Evolutionary conservation across 1,140 invertebrate genomes (phyloP).

Genomic region (Aphelinus certus): DNA sequence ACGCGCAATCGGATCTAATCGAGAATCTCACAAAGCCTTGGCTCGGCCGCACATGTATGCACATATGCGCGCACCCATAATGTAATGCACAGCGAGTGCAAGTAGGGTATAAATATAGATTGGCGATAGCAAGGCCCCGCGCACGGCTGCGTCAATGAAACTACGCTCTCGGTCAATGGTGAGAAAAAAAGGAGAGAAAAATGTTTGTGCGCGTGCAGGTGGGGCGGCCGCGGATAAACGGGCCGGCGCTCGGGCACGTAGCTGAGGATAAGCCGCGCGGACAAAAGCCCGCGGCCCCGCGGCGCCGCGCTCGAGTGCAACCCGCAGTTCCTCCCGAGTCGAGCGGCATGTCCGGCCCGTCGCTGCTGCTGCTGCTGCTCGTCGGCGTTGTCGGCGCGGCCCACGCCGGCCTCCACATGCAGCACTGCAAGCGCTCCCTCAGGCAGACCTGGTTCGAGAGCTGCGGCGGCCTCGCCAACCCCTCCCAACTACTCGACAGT

Average conservation of each 20-base stretch:
- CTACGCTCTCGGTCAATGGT: too few relatives aligned
- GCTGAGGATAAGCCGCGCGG: constrained; percentile 37
- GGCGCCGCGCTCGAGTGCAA: not conserved
- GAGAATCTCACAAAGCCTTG: too few relatives aligned
- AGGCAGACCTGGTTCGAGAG: not conserved
- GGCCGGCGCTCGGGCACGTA: constrained; percentile 31
- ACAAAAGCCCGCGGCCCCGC: constrained; percentile 36
- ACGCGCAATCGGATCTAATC: too few relatives aligned
- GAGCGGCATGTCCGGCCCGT: not conserved
- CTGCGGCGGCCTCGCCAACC: constrained; percentile 2
- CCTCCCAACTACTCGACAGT: too few relatives aligned
- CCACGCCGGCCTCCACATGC: not conserved
- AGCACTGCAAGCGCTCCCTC: constrained; percentile 1
- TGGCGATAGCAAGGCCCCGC: too few relatives aligned
- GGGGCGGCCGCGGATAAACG: constrained; percentile 11
- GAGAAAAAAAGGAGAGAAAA: not conserved
- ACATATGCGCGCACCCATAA: too few relatives aligned
- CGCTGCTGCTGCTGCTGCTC: not conserved
- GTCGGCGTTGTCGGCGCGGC: not conserved
- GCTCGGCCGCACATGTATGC: too few relatives aligned
- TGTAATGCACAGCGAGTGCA: too few relatives aligned
- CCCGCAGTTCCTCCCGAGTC: not conserved
- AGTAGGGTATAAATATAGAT: too few relatives aligned
- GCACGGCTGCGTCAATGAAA: too few relatives aligned
- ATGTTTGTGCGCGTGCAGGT: not conserved